Conservation (phyloP, 2,888 invertebrate species). For the Oegoconia quadripuncta region DNA sequence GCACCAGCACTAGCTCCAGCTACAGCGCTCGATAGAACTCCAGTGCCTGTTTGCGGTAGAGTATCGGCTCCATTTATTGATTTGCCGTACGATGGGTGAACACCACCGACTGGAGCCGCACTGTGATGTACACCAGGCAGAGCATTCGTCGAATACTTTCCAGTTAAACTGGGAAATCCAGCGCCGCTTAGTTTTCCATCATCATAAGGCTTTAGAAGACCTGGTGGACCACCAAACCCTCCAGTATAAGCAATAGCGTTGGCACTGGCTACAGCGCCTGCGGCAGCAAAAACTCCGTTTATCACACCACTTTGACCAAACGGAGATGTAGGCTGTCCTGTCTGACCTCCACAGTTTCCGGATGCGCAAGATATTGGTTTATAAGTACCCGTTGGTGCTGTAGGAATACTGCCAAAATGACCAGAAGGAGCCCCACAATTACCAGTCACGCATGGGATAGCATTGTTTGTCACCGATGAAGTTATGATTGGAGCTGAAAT, state of each 20-base stretch:
- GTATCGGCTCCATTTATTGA: constrained; percentile 17
- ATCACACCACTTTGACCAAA: constrained; percentile 11
- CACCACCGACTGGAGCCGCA: constrained; percentile 14
- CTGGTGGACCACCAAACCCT: constrained; percentile 68
- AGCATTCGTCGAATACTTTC: constrained; percentile 14
- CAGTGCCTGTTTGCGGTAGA: constrained; percentile 24
- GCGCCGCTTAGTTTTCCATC: constrained; percentile 34
- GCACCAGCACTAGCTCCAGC: constrained; percentile 36
- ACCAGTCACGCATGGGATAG: too few relatives aligned
- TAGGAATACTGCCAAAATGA: not conserved
- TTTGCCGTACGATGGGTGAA: constrained; percentile 18
- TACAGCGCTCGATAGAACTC: constrained; percentile 36
- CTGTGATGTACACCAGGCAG: constrained; percentile 19
- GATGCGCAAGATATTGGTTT: constrained; percentile 8
- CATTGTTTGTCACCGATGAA: too few relatives aligned
- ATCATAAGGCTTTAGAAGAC: constrained; percentile 58
- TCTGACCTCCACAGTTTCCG: constrained; percentile 16
- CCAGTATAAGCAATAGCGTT: constrained; percentile 53
- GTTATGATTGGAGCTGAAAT: too few relatives aligned
- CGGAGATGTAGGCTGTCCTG: constrained; percentile 1
- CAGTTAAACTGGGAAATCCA: constrained; percentile 9
- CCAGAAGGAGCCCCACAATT: too few relatives aligned
- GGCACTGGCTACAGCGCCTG: constrained; percentile 37
- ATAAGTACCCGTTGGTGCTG: constrained; percentile 1
- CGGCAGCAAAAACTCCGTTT: constrained; percentile 19